Percentiles rank a stretch among this genome's conserved stretches.
Conservation (phyloP, 2,113 vertebrate species). For the Indicator indicator region DNA sequence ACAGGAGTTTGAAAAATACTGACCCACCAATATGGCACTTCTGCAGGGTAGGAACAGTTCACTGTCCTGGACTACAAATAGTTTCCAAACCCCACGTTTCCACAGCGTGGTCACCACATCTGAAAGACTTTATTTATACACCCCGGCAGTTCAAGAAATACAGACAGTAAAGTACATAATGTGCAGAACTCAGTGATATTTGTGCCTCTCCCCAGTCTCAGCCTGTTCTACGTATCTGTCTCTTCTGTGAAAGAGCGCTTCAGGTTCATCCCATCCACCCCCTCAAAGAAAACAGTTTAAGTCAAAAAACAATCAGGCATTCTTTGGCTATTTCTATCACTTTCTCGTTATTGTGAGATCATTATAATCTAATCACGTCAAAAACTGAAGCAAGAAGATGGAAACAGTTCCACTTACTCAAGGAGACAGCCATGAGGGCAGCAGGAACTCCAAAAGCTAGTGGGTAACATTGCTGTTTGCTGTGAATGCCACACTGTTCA, state of each 20-base stretch:
- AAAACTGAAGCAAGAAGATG: neutral
- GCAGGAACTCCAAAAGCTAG: slow-evolving; percentile 95
- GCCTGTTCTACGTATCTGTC: neutral
- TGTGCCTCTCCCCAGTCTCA: neutral
- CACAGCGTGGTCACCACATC: neutral
- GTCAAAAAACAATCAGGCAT: neutral
- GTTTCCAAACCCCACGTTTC: neutral
- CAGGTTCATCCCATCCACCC: neutral
- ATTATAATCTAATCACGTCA: neutral
- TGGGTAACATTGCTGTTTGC: slow-evolving; percentile 86
- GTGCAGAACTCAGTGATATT: neutral
- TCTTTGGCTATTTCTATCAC: neutral
- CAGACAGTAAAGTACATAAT: neutral
- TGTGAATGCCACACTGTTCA: slow-evolving; percentile 86
- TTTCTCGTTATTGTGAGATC: neutral
- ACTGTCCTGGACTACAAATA: neutral
- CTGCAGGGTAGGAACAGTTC: neutral
- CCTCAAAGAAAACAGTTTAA: neutral
- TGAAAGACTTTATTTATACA: neutral
- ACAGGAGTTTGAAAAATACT: neutral
- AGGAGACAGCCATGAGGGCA: slow-evolving; percentile 86
- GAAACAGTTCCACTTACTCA: slow-evolving; percentile 80
- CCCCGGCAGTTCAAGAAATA: neutral
- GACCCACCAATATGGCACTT: neutral
- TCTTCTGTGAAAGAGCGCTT: neutral